phyloP scores from a whole-genome alignment of 2,113 vertebrate species.

The Scomber colias region DNA sequence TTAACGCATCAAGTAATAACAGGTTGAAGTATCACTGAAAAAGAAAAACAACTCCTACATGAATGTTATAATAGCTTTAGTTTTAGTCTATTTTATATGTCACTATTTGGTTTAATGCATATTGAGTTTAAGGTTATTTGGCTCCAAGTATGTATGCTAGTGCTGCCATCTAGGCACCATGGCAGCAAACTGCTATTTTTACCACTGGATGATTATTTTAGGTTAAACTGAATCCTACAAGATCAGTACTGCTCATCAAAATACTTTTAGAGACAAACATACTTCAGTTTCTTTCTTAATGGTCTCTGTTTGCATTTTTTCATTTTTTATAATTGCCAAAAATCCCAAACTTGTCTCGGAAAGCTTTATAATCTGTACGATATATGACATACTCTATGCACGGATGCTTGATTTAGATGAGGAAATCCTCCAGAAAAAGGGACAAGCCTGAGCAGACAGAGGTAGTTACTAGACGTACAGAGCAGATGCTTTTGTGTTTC shows the following conservation, averaged over 20 bases:
- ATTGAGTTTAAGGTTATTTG: neutral
- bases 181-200: conserved; percentile 22
- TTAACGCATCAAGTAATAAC: neutral
- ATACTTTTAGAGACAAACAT: too few relatives aligned
- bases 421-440: too few relatives aligned
- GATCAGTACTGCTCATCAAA: neutral
- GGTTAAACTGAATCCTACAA: neutral
- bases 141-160: conserved; percentile 10
- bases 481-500: too few relatives aligned
- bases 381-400: too few relatives aligned
- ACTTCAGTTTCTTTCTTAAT: too few relatives aligned
- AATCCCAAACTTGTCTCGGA: too few relatives aligned
- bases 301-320: too few relatives aligned
- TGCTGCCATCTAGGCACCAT: conserved; percentile 78
- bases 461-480: too few relatives aligned
- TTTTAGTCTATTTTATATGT: neutral
- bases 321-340: too few relatives aligned
- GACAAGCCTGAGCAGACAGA: too few relatives aligned
- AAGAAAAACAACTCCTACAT: neutral
- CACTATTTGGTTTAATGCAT: neutral
- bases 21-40: neutral
- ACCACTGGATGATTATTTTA: neutral
- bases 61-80: neutral
- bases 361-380: too few relatives aligned
- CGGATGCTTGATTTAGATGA: too few relatives aligned